These are phyloP conservation scores for Pterobdella sp. DNA, from an alignment of 2,888 invertebrate genomes.

Conservation along the genomic window DNA sequence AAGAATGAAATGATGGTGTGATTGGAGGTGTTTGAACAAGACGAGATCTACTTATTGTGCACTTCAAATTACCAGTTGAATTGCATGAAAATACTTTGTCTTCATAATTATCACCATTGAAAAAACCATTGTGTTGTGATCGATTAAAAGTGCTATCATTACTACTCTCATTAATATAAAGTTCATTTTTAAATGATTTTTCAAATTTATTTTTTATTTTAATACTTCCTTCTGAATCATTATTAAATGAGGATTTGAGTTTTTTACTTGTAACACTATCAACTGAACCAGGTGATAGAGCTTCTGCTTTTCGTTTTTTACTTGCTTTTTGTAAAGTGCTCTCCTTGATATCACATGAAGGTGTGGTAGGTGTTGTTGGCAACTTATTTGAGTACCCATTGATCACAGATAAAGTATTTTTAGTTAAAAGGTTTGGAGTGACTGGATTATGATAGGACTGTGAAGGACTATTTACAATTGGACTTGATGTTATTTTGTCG, in stretches of 20 bases:
- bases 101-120: background rate
- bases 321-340: background rate
- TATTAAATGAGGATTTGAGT: background rate
- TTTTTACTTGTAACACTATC: slow-evolving; percentile 17
- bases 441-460: background rate
- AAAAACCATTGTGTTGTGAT: background rate
- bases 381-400: slow-evolving; percentile 16
- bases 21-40: background rate
- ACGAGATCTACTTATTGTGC: slow-evolving; percentile 20
- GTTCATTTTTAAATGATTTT: background rate
- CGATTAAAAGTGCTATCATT: background rate
- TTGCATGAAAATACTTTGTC: slow-evolving; percentile 23
- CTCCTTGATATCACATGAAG: slow-evolving; percentile 2
- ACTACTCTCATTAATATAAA: background rate
- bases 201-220: slow-evolving; percentile 1
- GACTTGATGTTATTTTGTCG: background rate
- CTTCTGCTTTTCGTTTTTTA: slow-evolving; percentile 14
- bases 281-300: background rate
- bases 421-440: background rate
- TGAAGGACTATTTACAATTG: slow-evolving; percentile 17
- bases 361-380: slow-evolving; percentile 5
- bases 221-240: background rate
- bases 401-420: slow-evolving; percentile 22
- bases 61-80: slow-evolving; percentile 17
- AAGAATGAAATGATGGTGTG: background rate